phyloP scores from a whole-genome alignment of 1,140 invertebrate genomes.

The Spodoptera frugiperda region DNA sequence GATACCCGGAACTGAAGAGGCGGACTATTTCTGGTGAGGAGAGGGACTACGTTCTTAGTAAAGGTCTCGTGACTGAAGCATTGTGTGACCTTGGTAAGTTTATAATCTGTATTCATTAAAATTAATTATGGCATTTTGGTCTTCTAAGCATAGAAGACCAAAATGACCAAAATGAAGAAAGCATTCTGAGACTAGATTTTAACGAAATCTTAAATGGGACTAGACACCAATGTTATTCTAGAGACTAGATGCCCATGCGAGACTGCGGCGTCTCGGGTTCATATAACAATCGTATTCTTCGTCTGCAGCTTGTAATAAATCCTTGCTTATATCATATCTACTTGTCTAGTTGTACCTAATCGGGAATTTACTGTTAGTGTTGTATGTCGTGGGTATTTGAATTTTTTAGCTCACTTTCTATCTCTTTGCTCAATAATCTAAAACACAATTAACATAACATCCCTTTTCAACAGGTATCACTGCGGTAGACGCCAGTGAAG shows the following conservation, averaged over 20 bases:
- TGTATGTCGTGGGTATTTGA: no score
- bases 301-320: no score
- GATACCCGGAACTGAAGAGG: conserved; percentile 96
- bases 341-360: no score
- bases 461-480: conserved; percentile 90
- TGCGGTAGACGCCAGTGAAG: conserved; percentile 95
- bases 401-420: no score
- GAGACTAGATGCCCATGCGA: background rate
- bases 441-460: background rate
- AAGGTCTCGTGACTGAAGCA: conserved; percentile 94
- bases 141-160: no score
- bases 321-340: no score
- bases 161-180: no score
- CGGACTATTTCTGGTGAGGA: conserved; percentile 95
- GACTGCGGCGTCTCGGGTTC: background rate
- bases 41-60: conserved; percentile 94
- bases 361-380: no score
- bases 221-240: background rate
- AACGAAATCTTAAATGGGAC: no score
- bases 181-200: background rate
- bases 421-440: background rate
- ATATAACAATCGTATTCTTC: no score
- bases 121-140: no score
- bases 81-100: conserved; percentile 89
- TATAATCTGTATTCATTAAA: no score